Conservation (phyloP, 1,140 invertebrate genomes). For the Acyrthosiphon pisum region DNA sequence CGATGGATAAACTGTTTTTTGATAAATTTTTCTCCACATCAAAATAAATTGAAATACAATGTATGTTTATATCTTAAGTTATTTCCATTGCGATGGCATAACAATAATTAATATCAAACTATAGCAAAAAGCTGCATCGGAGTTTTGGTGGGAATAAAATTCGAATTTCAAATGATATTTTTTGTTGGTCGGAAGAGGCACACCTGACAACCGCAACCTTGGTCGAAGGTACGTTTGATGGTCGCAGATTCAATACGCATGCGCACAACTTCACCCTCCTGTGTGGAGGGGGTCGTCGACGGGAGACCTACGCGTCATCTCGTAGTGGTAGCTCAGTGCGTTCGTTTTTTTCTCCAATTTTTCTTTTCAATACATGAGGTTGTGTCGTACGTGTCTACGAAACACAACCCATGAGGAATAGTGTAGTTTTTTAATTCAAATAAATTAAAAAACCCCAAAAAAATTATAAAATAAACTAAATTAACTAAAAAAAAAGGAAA, state of each 20-base stretch:
- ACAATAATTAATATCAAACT: neutral
- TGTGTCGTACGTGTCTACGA: slow-evolving; percentile 72
- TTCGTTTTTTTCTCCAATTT: slow-evolving; percentile 43
- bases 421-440: slow-evolving; percentile 70
- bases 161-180: neutral
- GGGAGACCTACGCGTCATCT: slow-evolving; percentile 41
- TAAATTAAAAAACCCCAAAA: slow-evolving; percentile 78
- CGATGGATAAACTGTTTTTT: neutral
- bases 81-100: no score
- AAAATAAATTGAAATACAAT: neutral
- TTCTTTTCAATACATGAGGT: slow-evolving; percentile 66
- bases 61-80: neutral
- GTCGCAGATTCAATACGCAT: neutral
- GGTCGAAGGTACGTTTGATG: neutral
- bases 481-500: slow-evolving; percentile 68
- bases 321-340: slow-evolving; percentile 30
- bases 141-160: neutral
- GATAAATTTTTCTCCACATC: neutral
- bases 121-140: neutral
- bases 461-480: slow-evolving; percentile 71
- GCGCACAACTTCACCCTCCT: neutral
- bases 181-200: neutral
- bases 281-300: neutral
- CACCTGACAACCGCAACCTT: neutral
- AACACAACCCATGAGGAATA: slow-evolving; percentile 81